Conservation (phyloP, 2,797 vertebrate genomes). For the Enteromius paludinosus region DNA sequence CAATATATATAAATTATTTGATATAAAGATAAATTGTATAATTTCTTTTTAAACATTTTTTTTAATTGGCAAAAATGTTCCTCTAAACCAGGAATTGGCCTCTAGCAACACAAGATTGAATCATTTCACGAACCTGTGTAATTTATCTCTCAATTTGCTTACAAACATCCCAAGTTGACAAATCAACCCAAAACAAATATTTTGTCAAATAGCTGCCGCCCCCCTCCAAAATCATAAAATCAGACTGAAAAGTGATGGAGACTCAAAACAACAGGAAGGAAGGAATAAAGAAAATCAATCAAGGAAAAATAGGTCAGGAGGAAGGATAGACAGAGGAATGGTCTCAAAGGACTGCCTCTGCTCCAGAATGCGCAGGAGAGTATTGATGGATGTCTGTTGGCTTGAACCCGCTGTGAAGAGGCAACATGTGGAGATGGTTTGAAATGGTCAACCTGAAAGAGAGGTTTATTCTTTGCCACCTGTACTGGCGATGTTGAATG, state of each 20-base stretch:
- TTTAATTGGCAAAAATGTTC: background rate
- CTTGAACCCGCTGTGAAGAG: slow-evolving; percentile 36
- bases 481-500: background rate
- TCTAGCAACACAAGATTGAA: background rate
- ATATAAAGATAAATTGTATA: background rate
- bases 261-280: slow-evolving; percentile 35
- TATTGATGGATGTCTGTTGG: slow-evolving; percentile 50
- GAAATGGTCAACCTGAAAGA: slow-evolving; percentile 30
- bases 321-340: slow-evolving; percentile 31
- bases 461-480: slow-evolving; percentile 3
- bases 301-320: slow-evolving; percentile 40
- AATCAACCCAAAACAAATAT: slow-evolving; percentile 32
- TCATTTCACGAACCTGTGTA: slow-evolving; percentile 2
- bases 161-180: slow-evolving; percentile 8
- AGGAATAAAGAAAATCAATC: slow-evolving; percentile 44
- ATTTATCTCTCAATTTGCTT: slow-evolving; percentile 6
- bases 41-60: background rate
- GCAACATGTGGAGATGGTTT: slow-evolving; percentile 45
- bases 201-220: background rate
- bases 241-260: slow-evolving; percentile 4
- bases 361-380: slow-evolving; percentile 40
- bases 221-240: slow-evolving; percentile 16
- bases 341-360: slow-evolving; percentile 38
- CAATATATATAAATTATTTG: too few relatives aligned
- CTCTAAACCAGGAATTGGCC: background rate